Evolutionary conservation across 2,888 invertebrate species (phyloP), one percentile per base, ranked within the genome.

Genomic region (Pandemis cinnamomeana): DNA sequence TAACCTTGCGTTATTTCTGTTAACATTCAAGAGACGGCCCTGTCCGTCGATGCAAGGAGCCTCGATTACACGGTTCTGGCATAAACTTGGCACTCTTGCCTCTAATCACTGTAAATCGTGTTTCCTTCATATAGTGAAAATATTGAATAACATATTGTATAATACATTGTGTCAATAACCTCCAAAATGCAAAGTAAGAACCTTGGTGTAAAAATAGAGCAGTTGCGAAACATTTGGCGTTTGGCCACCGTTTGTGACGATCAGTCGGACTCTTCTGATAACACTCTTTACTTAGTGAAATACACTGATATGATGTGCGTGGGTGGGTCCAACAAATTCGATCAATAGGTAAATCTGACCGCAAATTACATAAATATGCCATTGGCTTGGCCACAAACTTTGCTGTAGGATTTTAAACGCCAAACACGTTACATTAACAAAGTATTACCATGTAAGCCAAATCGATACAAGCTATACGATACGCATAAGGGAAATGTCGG

Each of bases 131-230:
- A 82, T 82, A 80, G 77, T n/a, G 79, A 77, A 80, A 81, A 84
- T 80, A 82, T 90, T 87, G 84, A 78, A 84, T 91, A 90, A 90
- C 84, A 81, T 77, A 86, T 90, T 90, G 87, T 89, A 88, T 89
- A 90, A 91, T 83, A 78, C 80, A 78, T 81, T 85, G 84, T 90
- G 94, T 94, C 93, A 94, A 92, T 93, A 93, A 94, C 93, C 93
- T 87, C 89, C 90, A 91, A 92, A 93, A 89, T 89, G 89, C 89
- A 89, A 88, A 86, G 86, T 86, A 87, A 86, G 87, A 91, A 92
- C 92, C 93, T 92, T 93, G 91, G 88, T 84, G 81, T 90, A 92
- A 87, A 91, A 89, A 87, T 92, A 92, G 89, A 88, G 81, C 82
- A 77, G 85, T 92, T 92, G 89, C 90, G 91, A 92, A 91, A 93